phyloP scores from a whole-genome alignment of 2,888 invertebrate genomes.

The Buathra laborator region DNA sequence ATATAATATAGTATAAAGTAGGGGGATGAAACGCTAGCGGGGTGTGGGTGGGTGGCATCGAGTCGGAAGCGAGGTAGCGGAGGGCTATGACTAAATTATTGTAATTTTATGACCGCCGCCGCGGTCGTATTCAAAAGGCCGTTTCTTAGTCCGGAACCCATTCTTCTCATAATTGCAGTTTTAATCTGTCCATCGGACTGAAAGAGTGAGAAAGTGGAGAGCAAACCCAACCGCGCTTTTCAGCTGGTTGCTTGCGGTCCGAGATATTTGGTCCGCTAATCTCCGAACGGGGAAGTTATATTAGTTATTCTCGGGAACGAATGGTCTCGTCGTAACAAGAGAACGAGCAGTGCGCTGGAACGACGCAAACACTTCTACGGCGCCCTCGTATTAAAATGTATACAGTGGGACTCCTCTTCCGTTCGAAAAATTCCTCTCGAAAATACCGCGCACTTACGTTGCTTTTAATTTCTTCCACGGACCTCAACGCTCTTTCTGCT shows the following conservation, averaged over 20 bases:
- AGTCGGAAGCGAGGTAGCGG: conserved; percentile 47
- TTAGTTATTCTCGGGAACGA: conserved; percentile 20
- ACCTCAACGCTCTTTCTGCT: too few species aligned
- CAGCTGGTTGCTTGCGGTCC: conserved; percentile 26
- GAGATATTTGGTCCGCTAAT: conserved; percentile 50
- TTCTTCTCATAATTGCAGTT: conserved; percentile 81
- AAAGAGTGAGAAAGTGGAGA: conserved; percentile 69
- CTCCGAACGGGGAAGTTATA: conserved; percentile 46
- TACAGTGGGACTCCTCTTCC: background rate
- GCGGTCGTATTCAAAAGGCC: conserved; percentile 73
- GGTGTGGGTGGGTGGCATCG: conserved; percentile 33
- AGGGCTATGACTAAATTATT: conserved; percentile 76
- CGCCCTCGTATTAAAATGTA: background rate
- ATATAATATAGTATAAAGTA: conserved; percentile 19
- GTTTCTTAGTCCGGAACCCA: conserved; percentile 74
- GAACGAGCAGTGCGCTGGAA: conserved; percentile 58
- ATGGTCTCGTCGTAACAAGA: conserved; percentile 41
- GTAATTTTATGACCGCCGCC: conserved; percentile 76
- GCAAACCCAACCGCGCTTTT: conserved; percentile 43
- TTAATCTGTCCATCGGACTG: conserved; percentile 78
- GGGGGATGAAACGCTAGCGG: conserved; percentile 25
- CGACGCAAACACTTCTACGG: conserved; percentile 41
- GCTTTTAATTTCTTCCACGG: too few species aligned
- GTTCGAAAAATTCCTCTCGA: too few species aligned
- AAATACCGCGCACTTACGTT: too few species aligned